Percentiles rank a stretch among this genome's conserved stretches.
Conservation (phyloP, 2,797 vertebrate species). For the Pangasius larnaudii region DNA sequence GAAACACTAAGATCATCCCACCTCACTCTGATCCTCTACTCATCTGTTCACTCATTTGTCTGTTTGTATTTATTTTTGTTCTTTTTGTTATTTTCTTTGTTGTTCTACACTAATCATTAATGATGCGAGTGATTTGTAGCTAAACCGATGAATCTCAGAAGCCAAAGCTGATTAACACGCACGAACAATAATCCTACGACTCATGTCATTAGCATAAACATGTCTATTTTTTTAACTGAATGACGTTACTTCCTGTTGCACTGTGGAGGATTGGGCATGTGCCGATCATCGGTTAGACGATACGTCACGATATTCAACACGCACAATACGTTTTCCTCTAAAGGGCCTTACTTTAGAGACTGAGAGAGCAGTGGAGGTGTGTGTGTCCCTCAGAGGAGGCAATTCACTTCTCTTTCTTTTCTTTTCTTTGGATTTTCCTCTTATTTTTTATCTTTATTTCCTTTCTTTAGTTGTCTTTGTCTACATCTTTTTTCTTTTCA, state of each 20-base stretch:
- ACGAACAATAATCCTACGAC: conserved; percentile 79
- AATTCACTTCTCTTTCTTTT: background rate
- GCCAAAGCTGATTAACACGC: conserved; percentile 89
- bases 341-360: background rate
- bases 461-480: background rate
- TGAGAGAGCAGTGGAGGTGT: conserved; percentile 66
- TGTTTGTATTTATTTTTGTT: conserved; percentile 81
- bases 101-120: conserved; percentile 66
- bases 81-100: conserved; percentile 71
- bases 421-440: background rate
- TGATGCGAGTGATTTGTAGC: conserved; percentile 62
- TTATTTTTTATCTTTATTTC: background rate
- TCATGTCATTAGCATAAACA: conserved; percentile 77
- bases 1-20: conserved; percentile 20
- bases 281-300: background rate
- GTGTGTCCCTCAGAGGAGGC: conserved; percentile 40
- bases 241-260: conserved; percentile 85
- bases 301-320: background rate
- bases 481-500: background rate
- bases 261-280: conserved; percentile 75
- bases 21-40: background rate
- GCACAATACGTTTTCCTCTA: background rate
- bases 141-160: conserved; percentile 73
- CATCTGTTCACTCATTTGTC: background rate
- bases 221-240: conserved; percentile 87